Conservation (phyloP, 2,888 invertebrate species). For the Euplagia quadripunctaria region DNA sequence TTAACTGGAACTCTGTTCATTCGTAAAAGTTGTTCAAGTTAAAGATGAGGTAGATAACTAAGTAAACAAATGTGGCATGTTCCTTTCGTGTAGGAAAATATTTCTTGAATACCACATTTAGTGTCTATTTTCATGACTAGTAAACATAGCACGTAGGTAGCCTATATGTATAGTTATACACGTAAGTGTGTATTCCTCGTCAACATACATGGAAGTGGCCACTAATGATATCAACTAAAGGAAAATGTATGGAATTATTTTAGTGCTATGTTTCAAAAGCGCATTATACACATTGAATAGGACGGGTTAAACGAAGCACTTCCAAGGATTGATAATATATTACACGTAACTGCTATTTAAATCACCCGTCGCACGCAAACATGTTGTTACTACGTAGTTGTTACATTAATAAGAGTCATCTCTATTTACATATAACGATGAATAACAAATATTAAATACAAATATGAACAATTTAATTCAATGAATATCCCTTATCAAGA, state of each 20-base stretch:
- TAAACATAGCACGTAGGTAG: neutral
- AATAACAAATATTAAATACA: slow-evolving; percentile 31
- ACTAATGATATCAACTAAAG: slow-evolving; percentile 39
- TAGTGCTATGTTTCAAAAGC: neutral
- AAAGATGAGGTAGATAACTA: slow-evolving; percentile 16
- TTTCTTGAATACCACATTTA: neutral
- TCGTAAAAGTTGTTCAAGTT: slow-evolving; percentile 49
- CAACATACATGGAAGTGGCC: slow-evolving; percentile 2
- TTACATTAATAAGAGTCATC: slow-evolving; percentile 22
- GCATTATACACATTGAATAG: slow-evolving; percentile 5
- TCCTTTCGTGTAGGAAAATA: neutral
- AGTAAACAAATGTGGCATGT: neutral
- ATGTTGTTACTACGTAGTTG: slow-evolving; percentile 1
- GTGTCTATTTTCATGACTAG: neutral
- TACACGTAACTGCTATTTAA: slow-evolving; percentile 15
- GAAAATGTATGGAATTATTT: slow-evolving; percentile 35
- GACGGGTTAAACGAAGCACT: slow-evolving; percentile 10
- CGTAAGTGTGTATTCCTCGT: neutral
- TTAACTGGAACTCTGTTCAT: slow-evolving; percentile 33
- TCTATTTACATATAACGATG: slow-evolving; percentile 27
- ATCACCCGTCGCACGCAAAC: slow-evolving; percentile 13
- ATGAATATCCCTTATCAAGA: slow-evolving; percentile 21
- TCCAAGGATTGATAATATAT: slow-evolving; percentile 15
- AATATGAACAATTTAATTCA: slow-evolving; percentile 28
- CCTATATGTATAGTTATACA: neutral